Percentiles rank a stretch among this genome's conserved stretches.
These are phyloP conservation scores for Montipora capricornis DNA, from an alignment of 64 coral and sea anemone genomes.

Conservation along the genomic window DNA sequence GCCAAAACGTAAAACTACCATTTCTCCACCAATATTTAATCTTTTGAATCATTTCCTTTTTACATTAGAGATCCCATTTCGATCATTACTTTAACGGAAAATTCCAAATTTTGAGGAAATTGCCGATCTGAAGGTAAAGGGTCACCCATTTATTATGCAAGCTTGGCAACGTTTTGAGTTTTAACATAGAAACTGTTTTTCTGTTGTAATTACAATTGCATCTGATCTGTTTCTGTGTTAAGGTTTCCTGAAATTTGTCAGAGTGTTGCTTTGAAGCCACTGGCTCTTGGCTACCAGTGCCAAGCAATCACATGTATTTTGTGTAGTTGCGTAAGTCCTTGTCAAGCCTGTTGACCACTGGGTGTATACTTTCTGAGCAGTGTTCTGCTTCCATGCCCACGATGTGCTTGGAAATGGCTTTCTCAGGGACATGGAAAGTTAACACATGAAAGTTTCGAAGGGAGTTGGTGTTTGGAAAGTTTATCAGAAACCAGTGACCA, in stretches of 20 bases:
- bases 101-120: too few relatives aligned
- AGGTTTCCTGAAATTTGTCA: slow-evolving; percentile 42
- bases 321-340: slow-evolving; percentile 34
- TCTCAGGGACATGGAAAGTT: slow-evolving; percentile 56
- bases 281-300: slow-evolving; percentile 46
- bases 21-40: too few relatives aligned
- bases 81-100: too few relatives aligned
- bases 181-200: too few relatives aligned
- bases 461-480: slow-evolving; percentile 36
- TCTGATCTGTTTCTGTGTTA: slow-evolving; percentile 7
- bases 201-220: too few relatives aligned
- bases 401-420: slow-evolving; percentile 5
- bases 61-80: too few relatives aligned
- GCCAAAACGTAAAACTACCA: too few relatives aligned
- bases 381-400: slow-evolving; percentile 69
- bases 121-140: too few relatives aligned
- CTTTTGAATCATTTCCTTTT: too few relatives aligned
- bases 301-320: slow-evolving; percentile 7
- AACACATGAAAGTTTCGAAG: slow-evolving; percentile 57
- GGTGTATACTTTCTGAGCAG: slow-evolving; percentile 63
- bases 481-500: slow-evolving; percentile 60
- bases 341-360: slow-evolving; percentile 53
- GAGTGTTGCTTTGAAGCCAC: slow-evolving; percentile 37
- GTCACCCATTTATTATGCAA: too few relatives aligned
- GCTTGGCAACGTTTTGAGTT: too few relatives aligned